A percentile compares a stretch with the other conserved stretches of the same genome.
Conservation (phyloP, 1,140 invertebrate genomes). For the Drosophila nasuta region DNA sequence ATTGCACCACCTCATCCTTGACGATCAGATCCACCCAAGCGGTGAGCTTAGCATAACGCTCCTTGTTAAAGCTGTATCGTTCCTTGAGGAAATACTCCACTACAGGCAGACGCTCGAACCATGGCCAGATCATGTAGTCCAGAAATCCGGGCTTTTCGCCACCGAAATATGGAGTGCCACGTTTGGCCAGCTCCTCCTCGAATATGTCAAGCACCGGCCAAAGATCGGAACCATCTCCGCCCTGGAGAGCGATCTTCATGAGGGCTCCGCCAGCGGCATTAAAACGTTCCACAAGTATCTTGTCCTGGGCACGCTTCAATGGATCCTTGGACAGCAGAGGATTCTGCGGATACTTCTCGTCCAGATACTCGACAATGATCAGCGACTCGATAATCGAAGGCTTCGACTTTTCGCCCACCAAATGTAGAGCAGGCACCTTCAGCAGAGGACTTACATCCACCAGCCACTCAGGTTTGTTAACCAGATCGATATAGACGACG, state of each 20-base stretch:
- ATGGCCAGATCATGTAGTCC: slow-evolving; percentile 96
- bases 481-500: slow-evolving; percentile 92
- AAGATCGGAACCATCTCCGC: slow-evolving; percentile 34
- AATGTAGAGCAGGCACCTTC: slow-evolving; percentile 93
- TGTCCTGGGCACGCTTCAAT: slow-evolving; percentile 90
- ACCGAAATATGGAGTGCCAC: slow-evolving; percentile 88
- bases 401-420: slow-evolving; percentile 86
- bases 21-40: slow-evolving; percentile 44
- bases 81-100: slow-evolving; percentile 43
- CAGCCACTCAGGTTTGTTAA: slow-evolving; percentile 93
- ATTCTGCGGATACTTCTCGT: slow-evolving; percentile 90
- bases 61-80: slow-evolving; percentile 45
- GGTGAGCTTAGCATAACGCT: slow-evolving; percentile 52
- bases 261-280: slow-evolving; percentile 52
- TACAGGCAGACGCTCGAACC: slow-evolving; percentile 88
- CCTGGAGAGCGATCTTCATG: slow-evolving; percentile 37
- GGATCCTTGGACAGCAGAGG: slow-evolving; percentile 90
- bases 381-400: slow-evolving; percentile 91
- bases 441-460: slow-evolving; percentile 88
- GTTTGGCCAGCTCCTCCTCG: slow-evolving; percentile 88
- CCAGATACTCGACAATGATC: slow-evolving; percentile 93
- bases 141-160: slow-evolving; percentile 90
- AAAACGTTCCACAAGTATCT: slow-evolving; percentile 90
- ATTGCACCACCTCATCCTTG: slow-evolving; percentile 54
- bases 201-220: slow-evolving; percentile 87